Evolutionary conservation across 2,113 vertebrate species (phyloP).

Genomic region (Cavia aperea): DNA sequence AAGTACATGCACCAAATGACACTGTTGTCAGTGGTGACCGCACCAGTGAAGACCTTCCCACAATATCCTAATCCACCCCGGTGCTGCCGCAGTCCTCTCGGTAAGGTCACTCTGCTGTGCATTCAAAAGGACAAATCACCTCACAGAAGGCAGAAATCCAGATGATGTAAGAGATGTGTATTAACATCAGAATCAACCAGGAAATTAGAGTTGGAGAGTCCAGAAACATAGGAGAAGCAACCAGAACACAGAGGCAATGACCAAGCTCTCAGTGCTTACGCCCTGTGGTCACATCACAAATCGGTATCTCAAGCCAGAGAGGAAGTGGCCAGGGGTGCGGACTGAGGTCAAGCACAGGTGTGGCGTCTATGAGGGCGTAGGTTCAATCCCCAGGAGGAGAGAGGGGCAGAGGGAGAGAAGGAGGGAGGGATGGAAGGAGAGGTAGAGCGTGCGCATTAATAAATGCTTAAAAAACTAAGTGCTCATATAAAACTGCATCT

Average conservation of each 20-base stretch:
- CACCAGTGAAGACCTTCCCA: accelerated
- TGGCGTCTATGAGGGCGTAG: neutral
- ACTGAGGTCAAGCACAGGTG: neutral
- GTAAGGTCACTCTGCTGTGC: neutral
- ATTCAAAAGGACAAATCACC: neutral
- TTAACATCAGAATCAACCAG: neutral
- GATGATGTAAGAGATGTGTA: neutral
- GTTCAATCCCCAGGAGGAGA: neutral
- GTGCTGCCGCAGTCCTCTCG: too few relatives aligned
- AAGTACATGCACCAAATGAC: neutral
- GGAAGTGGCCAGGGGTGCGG: too few relatives aligned
- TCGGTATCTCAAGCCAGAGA: neutral
- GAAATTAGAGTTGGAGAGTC: neutral
- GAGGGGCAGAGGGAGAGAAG: neutral
- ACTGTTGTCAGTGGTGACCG: neutral
- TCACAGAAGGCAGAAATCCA: neutral
- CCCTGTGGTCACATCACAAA: neutral
- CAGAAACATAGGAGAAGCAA: neutral
- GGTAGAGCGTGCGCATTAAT: neutral
- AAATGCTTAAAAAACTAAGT: neutral
- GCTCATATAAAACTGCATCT: neutral
- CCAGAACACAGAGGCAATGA: neutral
- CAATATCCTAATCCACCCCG: neutral
- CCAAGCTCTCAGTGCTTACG: neutral
- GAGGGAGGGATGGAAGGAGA: neutral